Base-by-base conservation (phyloP, 1,140 invertebrate species). In the Bilobella aurantiaca region DNA sequence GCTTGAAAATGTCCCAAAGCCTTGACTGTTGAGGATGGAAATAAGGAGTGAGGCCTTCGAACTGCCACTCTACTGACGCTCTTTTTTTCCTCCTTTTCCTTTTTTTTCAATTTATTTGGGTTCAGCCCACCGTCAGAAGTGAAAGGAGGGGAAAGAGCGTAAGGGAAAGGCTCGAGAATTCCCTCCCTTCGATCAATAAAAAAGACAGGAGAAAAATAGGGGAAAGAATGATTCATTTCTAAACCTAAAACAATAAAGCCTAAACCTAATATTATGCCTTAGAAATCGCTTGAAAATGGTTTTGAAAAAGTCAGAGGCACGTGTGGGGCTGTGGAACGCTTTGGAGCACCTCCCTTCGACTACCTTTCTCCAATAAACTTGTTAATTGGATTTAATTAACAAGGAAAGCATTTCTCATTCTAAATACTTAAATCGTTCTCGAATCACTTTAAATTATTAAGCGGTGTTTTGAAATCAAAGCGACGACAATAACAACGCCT, bases 151-250 rank as follows among this genome's bases (percentile, higher is more conserved):
- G 49, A 53, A 23, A 53, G 34, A 53, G 49, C 3, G 8, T 18
- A 5, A 53, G 49, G 23, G 25, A 16, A 12, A 53, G 49, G 5
- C 12, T 18, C 49, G 14, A 12, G 14, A 53, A 5, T 14, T 53
- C 49, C 25, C 25, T 53, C 49, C 23, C 49, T 53, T 53, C 49
- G 49, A 53, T 53, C 49, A 53, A 53, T 53, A 53, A 23, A 23
- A 53, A 53, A 53, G 49, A 53, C 49, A 18, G 23, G 23, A 53
- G 23, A 53, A 23, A 14, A 5, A 23, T 5, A 23, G 25, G 49
- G 49, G 49, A 23, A 53, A 8, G 49, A 53, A 53, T 53, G 49
- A 53, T 53, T 53, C 23, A 53, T 16, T 16, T 16, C 49, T 53
- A 18, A 18, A 53, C 3, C 49, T 14, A 12, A 53, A 23, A 12